Conservation (phyloP, 2,113 vertebrate species). For the Ardeotis arabs region DNA sequence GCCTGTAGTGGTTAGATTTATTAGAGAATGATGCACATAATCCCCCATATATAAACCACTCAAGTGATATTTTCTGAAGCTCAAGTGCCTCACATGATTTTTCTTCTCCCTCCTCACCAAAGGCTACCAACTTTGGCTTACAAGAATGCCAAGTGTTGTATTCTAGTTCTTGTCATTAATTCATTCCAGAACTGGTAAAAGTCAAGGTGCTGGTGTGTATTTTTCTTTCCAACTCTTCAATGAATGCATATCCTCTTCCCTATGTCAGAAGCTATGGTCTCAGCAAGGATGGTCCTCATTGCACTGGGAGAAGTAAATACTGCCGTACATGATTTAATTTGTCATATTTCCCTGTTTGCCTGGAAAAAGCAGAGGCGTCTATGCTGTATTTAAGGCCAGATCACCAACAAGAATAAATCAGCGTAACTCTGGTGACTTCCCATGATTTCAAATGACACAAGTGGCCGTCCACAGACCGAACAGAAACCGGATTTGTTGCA, state of each 20-base stretch:
- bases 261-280: background rate
- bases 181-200: slow-evolving; percentile 14
- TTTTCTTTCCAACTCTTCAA: slow-evolving; percentile 12
- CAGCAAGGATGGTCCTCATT: background rate
- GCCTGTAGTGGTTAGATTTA: slow-evolving; percentile 49
- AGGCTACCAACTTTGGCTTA: slow-evolving; percentile 26
- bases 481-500: background rate
- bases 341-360: background rate
- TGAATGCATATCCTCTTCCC: slow-evolving; percentile 42
- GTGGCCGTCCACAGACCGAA: background rate
- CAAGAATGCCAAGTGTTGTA: slow-evolving; percentile 27
- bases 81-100: slow-evolving; percentile 12
- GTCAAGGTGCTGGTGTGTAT: background rate
- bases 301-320: background rate
- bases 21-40: slow-evolving; percentile 32
- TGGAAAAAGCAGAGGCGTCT: background rate
- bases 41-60: slow-evolving; percentile 51
- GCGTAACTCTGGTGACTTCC: background rate
- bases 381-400: background rate
- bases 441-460: background rate
- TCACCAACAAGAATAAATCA: background rate
- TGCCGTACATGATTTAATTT: background rate
- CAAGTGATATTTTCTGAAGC: slow-evolving; percentile 40
- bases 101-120: background rate
- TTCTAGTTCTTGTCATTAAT: slow-evolving; percentile 24